A percentile compares a stretch with the other conserved stretches of the same genome.
These are phyloP conservation scores for Nyctibius bracteatus DNA, from an alignment of 2,113 vertebrate genomes.

Conservation along the genomic window DNA sequence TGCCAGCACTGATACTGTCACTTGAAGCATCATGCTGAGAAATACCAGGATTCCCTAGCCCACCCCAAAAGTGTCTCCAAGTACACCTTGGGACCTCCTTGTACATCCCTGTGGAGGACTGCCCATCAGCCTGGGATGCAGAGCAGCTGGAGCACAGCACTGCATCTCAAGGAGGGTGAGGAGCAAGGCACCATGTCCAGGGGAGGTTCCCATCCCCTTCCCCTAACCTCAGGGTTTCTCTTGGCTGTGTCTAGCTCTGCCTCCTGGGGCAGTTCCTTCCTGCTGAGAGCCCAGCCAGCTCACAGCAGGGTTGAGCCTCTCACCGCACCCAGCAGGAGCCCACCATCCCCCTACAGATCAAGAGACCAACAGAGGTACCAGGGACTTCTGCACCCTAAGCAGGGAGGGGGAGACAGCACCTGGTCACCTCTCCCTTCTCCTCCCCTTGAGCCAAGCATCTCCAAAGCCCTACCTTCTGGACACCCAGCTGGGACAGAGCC, in stretches of 20 bases:
- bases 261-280: neutral
- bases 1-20: neutral
- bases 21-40: fast-evolving
- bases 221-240: neutral
- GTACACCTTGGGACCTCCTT: neutral
- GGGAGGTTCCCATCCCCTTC: neutral
- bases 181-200: neutral
- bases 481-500: neutral
- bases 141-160: neutral
- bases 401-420: neutral
- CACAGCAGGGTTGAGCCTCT: neutral
- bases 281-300: neutral
- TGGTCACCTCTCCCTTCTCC: neutral
- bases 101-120: neutral
- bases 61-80: neutral
- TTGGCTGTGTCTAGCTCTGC: neutral
- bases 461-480: neutral
- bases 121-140: neutral
- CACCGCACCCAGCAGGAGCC: neutral
- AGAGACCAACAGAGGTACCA: neutral
- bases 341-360: fast-evolving
- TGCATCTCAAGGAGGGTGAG: fast-evolving
- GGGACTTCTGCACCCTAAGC: neutral
- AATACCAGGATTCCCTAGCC: neutral
- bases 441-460: neutral